Percentiles rank a stretch among this genome's conserved stretches.
phyloP scores from a whole-genome alignment of 1,140 invertebrate species.

The Neelides sp. region DNA sequence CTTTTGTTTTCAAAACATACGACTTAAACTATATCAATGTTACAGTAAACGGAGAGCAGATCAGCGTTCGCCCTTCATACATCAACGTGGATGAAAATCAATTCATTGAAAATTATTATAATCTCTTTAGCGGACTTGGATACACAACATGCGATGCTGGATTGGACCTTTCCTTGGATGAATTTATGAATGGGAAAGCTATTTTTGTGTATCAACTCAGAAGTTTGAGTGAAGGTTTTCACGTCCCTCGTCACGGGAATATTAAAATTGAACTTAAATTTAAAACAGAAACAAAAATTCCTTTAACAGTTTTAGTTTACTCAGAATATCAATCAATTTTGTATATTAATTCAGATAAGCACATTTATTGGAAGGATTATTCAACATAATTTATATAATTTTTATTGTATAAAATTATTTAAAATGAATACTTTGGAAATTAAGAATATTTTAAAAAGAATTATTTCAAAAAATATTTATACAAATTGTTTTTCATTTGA shows the following conservation, averaged over 20 bases:
- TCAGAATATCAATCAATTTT: constrained; percentile 21
- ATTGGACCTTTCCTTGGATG: constrained; percentile 4
- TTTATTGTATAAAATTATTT: too few species aligned
- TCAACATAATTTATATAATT: neutral
- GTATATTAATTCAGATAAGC: constrained; percentile 15
- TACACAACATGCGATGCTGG: constrained; percentile 3
- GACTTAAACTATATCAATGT: constrained; percentile 5
- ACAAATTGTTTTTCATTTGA: neutral
- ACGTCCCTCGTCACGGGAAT: constrained; percentile 10
- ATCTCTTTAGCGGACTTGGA: constrained; percentile 15
- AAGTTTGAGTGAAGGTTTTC: constrained; percentile 7
- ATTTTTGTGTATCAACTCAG: constrained; percentile 13
- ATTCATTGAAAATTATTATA: constrained; percentile 14
- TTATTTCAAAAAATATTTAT: neutral
- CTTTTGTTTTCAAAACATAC: constrained; percentile 11
- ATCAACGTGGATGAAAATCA: neutral
- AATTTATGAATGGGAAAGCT: constrained; percentile 12
- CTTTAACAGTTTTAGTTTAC: constrained; percentile 15
- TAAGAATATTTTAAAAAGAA: neutral
- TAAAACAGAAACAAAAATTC: neutral
- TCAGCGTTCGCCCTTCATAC: neutral
- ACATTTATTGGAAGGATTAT: constrained; percentile 15
- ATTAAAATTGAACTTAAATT: constrained; percentile 15
- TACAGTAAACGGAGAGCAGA: constrained; percentile 1
- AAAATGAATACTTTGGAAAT: constrained; percentile 3